Percentiles rank a stretch among this genome's conserved stretches.
These are phyloP conservation scores for Callimorpha dominula DNA, from an alignment of 2,888 invertebrate species.

Conservation along the genomic window DNA sequence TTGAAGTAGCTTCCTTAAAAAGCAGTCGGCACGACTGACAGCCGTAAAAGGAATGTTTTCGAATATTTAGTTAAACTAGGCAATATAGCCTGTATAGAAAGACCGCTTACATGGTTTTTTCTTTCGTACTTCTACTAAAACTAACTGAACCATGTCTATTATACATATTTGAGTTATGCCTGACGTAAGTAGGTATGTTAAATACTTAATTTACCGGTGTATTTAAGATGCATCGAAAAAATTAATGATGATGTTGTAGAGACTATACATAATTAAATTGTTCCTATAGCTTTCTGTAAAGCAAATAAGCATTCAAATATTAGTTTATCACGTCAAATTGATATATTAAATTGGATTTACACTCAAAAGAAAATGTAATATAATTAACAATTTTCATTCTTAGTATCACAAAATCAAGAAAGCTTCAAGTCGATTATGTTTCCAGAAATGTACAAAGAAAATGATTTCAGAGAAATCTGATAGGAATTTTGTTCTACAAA, in stretches of 20 bases:
- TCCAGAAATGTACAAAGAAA: slow-evolving; percentile 2
- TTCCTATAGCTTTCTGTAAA: background rate
- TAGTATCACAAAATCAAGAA: background rate
- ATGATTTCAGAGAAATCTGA: slow-evolving; percentile 9
- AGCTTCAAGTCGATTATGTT: slow-evolving; percentile 9
- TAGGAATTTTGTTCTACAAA: background rate
- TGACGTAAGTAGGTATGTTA: too few species aligned
- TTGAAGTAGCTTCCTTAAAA: slow-evolving; percentile 36
- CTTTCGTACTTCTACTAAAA: background rate
- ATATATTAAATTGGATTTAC: background rate
- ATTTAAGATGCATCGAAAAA: too few species aligned
- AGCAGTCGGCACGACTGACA: slow-evolving; percentile 45
- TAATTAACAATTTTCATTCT: background rate
- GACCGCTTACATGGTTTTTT: slow-evolving; percentile 15
- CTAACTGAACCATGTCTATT: background rate
- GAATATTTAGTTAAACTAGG: slow-evolving; percentile 53
- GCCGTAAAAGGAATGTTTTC: slow-evolving; percentile 46
- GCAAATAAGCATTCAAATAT: background rate
- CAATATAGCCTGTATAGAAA: slow-evolving; percentile 37
- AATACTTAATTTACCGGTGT: too few species aligned
- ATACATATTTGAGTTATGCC: too few species aligned
- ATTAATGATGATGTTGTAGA: too few species aligned
- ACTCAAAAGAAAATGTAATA: too few species aligned
- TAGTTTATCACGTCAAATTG: background rate
- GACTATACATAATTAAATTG: background rate